Conservation (phyloP, 2,113 vertebrate genomes). For the Ictidomys tridecemlineatus region DNA sequence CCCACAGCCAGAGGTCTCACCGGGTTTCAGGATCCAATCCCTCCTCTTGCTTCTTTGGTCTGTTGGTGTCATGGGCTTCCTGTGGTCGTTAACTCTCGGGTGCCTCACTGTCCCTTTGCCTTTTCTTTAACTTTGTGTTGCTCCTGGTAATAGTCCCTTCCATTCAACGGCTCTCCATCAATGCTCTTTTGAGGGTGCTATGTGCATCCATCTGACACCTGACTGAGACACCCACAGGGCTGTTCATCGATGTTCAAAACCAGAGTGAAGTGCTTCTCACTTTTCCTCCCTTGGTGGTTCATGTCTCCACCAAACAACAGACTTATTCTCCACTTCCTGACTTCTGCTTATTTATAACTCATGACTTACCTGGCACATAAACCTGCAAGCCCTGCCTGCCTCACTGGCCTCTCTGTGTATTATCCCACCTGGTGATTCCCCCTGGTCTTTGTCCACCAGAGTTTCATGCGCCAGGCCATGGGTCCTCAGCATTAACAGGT, state of each 20-base stretch:
- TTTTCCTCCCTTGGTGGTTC: background rate
- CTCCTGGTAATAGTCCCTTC: background rate
- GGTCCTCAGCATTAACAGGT: background rate
- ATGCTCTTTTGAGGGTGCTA: background rate
- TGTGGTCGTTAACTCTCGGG: too few relatives aligned
- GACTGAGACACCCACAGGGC: background rate
- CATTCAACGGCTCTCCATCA: background rate
- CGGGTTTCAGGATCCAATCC: background rate
- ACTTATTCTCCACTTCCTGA: background rate
- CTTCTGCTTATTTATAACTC: background rate
- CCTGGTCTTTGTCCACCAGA: background rate
- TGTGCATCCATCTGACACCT: background rate
- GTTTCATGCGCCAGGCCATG: background rate
- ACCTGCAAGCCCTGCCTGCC: too few relatives aligned
- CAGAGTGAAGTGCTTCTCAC: background rate
- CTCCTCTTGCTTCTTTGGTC: background rate
- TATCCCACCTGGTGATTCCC: background rate
- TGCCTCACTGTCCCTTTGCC: background rate
- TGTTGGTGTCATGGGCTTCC: too few relatives aligned
- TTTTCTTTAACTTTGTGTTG: background rate
- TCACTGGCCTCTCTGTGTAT: background rate
- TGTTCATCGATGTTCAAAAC: background rate
- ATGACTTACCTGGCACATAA: too few relatives aligned
- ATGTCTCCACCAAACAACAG: background rate
- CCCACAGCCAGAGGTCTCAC: background rate